These are phyloP conservation scores for Ichneumoninae sp. DNA, from an alignment of 2,888 invertebrate species.

Conservation along the genomic window DNA sequence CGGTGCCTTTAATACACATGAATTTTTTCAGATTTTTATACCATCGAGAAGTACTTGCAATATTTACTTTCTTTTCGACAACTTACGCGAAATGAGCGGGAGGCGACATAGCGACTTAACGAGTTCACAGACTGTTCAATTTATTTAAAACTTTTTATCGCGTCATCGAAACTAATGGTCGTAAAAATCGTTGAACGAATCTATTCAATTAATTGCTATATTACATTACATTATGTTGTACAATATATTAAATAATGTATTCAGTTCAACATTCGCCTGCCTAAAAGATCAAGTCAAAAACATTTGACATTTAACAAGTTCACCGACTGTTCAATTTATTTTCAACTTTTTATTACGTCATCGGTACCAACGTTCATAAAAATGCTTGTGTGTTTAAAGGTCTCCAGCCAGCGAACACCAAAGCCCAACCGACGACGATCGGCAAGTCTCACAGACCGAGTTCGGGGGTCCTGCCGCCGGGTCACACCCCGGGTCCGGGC, in stretches of 20 bases:
- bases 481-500: constrained; percentile 80
- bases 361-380: constrained; percentile 2
- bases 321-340: neutral
- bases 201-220: neutral
- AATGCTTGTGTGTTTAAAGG: constrained; percentile 73
- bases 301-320: too few species aligned
- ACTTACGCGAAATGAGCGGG: too few species aligned
- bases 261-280: too few species aligned
- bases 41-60: too few species aligned
- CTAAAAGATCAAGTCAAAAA: too few species aligned
- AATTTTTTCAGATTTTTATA: too few species aligned
- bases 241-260: neutral
- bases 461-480: constrained; percentile 82
- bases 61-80: too few species aligned
- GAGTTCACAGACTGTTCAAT: neutral
- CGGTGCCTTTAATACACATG: too few species aligned
- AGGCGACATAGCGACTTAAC: too few species aligned
- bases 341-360: neutral
- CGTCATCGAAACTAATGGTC: too few species aligned
- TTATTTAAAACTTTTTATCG: neutral
- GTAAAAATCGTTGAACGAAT: neutral
- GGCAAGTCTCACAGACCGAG: constrained; percentile 82
- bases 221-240: neutral
- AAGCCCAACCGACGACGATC: constrained; percentile 81
- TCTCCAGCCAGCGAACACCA: constrained; percentile 81